Conservation (phyloP, 2,888 invertebrate species). For the Hypolimnas misippus region DNA sequence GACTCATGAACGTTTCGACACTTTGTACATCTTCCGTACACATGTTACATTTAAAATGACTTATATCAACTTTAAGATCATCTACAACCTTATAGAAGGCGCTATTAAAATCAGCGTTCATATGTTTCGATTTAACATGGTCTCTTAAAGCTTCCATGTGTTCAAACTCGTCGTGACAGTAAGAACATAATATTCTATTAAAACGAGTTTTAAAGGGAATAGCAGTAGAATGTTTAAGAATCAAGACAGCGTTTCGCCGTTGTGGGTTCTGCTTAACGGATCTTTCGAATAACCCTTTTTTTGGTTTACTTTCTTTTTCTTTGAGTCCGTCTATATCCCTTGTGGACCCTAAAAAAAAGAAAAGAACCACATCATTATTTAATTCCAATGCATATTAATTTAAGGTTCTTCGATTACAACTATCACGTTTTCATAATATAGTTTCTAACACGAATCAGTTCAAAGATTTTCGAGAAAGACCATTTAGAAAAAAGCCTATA, state of each 20-base stretch:
- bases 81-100: conserved; percentile 78
- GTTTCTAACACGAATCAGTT: not conserved
- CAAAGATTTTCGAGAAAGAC: not conserved
- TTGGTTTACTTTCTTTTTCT: conserved; percentile 72
- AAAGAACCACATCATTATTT: conserved; percentile 75
- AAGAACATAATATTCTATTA: conserved; percentile 76
- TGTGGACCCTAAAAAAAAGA: conserved; percentile 79
- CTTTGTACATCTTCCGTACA: conserved; percentile 61
- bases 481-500: not conserved
- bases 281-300: conserved; percentile 79
- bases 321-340: conserved; percentile 68
- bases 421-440: not conserved
- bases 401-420: conserved; percentile 33
- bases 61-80: conserved; percentile 73
- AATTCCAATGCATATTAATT: conserved; percentile 52
- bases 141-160: conserved; percentile 69
- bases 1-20: conserved; percentile 70
- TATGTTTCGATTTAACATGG: conserved; percentile 67
- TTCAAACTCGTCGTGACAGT: conserved; percentile 76
- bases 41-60: conserved; percentile 69
- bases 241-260: conserved; percentile 75
- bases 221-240: conserved; percentile 72
- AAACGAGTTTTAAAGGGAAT: conserved; percentile 78
- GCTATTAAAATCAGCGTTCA: conserved; percentile 71
- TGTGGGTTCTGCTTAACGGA: conserved; percentile 78